Evolutionary conservation across 2,888 invertebrate genomes (phyloP).

Genomic region (Bedellia somnulentella): DNA sequence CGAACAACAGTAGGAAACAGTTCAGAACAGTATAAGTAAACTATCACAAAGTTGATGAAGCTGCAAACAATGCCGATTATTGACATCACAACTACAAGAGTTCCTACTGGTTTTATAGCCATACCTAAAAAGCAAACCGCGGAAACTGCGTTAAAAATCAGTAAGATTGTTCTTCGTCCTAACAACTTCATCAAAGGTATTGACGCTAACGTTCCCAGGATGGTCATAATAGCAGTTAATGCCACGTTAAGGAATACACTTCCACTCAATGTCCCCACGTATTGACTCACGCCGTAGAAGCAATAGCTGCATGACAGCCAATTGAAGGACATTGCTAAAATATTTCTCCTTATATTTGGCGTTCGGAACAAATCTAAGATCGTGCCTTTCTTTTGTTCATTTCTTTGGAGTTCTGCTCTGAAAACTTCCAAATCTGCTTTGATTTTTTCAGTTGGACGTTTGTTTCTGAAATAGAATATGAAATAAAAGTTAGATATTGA

Average conservation of each 20-base stretch:
- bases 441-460: constrained; percentile 37
- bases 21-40: constrained; percentile 85
- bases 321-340: constrained; percentile 63
- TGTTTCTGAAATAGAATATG: constrained; percentile 20
- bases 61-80: constrained; percentile 77
- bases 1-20: constrained; percentile 87
- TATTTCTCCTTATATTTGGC: constrained; percentile 70
- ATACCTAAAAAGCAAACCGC: constrained; percentile 64
- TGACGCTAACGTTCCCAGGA: constrained; percentile 61
- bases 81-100: constrained; percentile 62
- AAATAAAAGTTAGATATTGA: no score
- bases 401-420: constrained; percentile 17
- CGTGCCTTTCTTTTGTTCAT: constrained; percentile 29
- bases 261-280: constrained; percentile 3
- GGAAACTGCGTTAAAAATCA: constrained; percentile 64
- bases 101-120: constrained; percentile 48
- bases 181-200: constrained; percentile 66
- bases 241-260: constrained; percentile 73
- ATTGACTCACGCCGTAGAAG: constrained; percentile 67
- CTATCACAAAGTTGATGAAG: constrained; percentile 82
- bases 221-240: constrained; percentile 68
- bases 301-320: constrained; percentile 74
- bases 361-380: constrained; percentile 67
- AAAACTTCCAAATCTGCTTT: constrained; percentile 23
- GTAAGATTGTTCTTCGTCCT: constrained; percentile 68